Evolutionary conservation across 2,888 invertebrate genomes (phyloP), one percentile per base, ranked within the genome.

Genomic region (Lasius platythorax): DNA sequence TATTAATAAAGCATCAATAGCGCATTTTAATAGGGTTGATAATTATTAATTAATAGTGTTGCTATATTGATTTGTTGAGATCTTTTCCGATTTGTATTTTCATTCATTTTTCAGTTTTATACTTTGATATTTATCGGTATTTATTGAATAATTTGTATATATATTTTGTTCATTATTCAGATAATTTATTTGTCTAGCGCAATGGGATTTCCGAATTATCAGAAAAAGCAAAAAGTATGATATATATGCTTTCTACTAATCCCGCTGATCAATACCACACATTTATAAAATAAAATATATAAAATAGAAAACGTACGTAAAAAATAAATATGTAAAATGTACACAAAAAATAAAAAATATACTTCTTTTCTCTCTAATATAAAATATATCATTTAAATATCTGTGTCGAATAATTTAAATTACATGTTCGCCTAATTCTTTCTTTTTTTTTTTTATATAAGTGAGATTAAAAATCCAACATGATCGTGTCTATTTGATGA

Each of bases 201-300:
- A 50, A 50, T 53, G n/a, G 6, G n/a, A 53, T 53, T n/a, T 53
- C 8, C n/a, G n/a, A 53, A 53, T 53, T 53, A 53, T 8, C 2
- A n/a, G 53, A 8, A 53, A 53, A 6, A 50, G 18, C 46, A 18
- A 3, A 50, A 18, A 18, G 50, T 50, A 50, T 5, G 18, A 50
- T 50, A 50, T 50, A 50, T 50, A 50, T 50, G 0, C 5, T 50
- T 50, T 50, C 15, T 50, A 46, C 18, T n/a, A 50, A 50, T 50
- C n/a, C 6, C 50, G n/a, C 50, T n/a, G n/a, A 53, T 15, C 18
- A 40, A 58, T 73, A 73, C 12, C 28, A 73, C 58, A 40, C 40
- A 56, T 58, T 30, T 74, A 28, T 43, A 30, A 61, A 74, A 73
- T 30, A 43, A 74, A 74, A 74, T 63, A 63, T 74, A 61, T 58